Evolutionary conservation across 1,140 invertebrate species (phyloP).

Genomic region (Apolygus lucorum): DNA sequence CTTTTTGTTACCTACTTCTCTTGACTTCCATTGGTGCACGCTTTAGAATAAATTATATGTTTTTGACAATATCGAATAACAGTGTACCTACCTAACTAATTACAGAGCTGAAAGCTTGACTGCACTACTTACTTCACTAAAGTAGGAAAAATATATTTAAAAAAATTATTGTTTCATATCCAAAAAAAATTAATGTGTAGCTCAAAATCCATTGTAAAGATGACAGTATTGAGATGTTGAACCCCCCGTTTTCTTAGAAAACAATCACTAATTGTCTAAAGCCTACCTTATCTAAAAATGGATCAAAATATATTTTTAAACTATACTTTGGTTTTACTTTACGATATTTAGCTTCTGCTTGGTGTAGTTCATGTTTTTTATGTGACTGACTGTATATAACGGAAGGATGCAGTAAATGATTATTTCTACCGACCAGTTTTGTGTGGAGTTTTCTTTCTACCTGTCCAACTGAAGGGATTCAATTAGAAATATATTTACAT

Average conservation of each 20-base stretch:
- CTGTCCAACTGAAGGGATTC: too few species aligned
- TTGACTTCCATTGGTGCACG: neutral
- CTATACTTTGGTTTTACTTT: neutral
- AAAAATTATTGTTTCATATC: neutral
- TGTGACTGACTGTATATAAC: slow-evolving; percentile 10
- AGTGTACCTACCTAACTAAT: neutral
- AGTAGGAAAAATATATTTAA: neutral
- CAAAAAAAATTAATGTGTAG: neutral
- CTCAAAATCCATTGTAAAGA: neutral
- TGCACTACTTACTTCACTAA: neutral
- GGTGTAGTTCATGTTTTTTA: neutral
- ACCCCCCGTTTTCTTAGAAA: neutral
- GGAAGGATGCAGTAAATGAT: neutral
- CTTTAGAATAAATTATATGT: neutral
- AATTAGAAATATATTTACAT: too few species aligned
- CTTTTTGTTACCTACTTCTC: neutral
- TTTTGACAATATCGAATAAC: neutral
- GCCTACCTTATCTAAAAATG: neutral
- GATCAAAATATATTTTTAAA: slow-evolving; percentile 17
- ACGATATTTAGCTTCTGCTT: neutral
- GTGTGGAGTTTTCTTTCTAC: too few species aligned
- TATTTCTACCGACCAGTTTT: slow-evolving; percentile 14
- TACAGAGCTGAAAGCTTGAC: neutral
- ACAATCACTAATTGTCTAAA: neutral
- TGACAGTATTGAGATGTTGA: neutral